These are phyloP conservation scores for Lobophora halterata DNA, from an alignment of 2,888 invertebrate species.

Conservation along the genomic window DNA sequence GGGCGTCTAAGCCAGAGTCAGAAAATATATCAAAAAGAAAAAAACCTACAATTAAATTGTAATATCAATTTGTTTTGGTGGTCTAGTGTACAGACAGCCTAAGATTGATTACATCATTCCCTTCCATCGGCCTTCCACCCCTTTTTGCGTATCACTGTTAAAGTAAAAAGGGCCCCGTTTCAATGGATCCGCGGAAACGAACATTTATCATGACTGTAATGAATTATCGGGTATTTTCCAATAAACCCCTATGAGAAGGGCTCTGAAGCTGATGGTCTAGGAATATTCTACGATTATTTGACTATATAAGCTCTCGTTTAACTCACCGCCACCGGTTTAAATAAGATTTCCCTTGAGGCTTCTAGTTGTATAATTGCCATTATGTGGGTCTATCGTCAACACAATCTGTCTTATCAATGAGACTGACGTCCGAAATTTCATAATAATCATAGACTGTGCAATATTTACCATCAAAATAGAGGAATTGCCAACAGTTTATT, in stretches of 20 bases:
- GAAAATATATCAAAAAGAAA: no score
- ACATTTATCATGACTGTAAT: slow-evolving; percentile 78
- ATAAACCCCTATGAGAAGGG: slow-evolving; percentile 49
- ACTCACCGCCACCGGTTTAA: no score
- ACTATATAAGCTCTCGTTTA: not conserved
- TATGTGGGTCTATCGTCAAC: no score
- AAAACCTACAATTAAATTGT: no score
- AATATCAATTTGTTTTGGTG: slow-evolving; percentile 46
- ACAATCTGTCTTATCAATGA: no score
- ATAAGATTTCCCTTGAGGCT: no score
- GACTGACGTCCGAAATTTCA: no score
- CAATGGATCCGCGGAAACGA: slow-evolving; percentile 64
- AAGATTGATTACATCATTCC: slow-evolving; percentile 76
- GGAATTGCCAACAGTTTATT: no score
- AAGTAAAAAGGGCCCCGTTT: slow-evolving; percentile 74
- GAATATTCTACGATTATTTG: slow-evolving; percentile 7
- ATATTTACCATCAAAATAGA: no score
- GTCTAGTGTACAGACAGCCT: slow-evolving; percentile 55
- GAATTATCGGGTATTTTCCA: slow-evolving; percentile 74
- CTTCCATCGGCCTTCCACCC: slow-evolving; percentile 63
- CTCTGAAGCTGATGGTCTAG: slow-evolving; percentile 11
- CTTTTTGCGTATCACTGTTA: slow-evolving; percentile 77
- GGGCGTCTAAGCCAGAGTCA: no score
- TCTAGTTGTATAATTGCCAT: no score
- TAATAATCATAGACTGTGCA: no score